Evolutionary conservation across 92 coral and sea anemone genomes (phyloP).

Genomic region (Actinernus sp.): DNA sequence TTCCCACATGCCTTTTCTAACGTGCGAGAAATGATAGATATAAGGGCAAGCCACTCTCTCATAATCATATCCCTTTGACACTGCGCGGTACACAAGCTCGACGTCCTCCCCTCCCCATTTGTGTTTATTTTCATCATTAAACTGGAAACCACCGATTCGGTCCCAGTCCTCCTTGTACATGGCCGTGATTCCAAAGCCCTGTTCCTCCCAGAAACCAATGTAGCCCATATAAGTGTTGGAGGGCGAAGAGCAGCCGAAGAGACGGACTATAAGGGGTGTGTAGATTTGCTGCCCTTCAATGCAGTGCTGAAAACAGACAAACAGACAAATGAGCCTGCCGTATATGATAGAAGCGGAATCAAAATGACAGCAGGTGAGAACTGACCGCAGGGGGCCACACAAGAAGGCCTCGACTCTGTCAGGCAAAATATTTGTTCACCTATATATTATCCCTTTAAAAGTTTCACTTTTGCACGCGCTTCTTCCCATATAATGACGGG

Average conservation of each 20-base stretch:
- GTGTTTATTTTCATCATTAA: slow-evolving; percentile 28
- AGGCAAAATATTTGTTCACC: no score
- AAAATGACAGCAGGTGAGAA: no score
- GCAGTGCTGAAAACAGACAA: slow-evolving; percentile 82
- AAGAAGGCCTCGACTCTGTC: no score
- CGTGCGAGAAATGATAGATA: slow-evolving; percentile 51
- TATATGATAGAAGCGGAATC: no score
- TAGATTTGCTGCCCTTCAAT: slow-evolving; percentile 75
- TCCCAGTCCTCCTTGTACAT: slow-evolving; percentile 88
- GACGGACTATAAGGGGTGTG: slow-evolving; percentile 71
- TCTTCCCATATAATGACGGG: no score
- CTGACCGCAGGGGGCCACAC: no score
- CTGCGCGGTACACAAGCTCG: slow-evolving; percentile 62
- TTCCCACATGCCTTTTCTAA: neutral
- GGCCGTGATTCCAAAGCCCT: slow-evolving; percentile 74
- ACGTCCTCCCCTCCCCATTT: slow-evolving; percentile 71
- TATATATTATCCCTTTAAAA: no score
- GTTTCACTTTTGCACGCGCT: no score
- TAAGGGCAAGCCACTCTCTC: slow-evolving; percentile 59
- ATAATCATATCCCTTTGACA: slow-evolving; percentile 49
- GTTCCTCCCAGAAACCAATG: slow-evolving; percentile 64
- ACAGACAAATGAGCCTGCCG: no score
- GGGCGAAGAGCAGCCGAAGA: slow-evolving; percentile 45
- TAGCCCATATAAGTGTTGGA: slow-evolving; percentile 23
- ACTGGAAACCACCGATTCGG: slow-evolving; percentile 30